Base-by-base conservation (phyloP, 2,888 invertebrate species). In the Ypsolopha scabrella region DNA sequence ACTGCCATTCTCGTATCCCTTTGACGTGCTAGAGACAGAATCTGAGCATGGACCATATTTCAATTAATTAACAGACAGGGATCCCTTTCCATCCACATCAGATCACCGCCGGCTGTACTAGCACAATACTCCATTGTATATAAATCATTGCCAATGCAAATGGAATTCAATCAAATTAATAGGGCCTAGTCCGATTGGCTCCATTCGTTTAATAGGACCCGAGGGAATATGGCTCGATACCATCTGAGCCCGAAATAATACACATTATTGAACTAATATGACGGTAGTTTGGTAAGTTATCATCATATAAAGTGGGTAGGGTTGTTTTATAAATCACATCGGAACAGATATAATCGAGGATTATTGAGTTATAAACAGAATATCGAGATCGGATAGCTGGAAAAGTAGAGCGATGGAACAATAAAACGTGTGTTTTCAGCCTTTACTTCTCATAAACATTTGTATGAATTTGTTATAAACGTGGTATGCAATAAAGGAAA, bases 121-220 rank as follows among this genome's bases (percentile, higher is more conserved):
- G 8, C 43, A 43, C 43, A 43, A 43, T 43, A 43, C 43, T 14
- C 43, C 24, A 24, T 43, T 34, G 35, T 48, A 13, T 48, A 24
- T 48, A 48, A 48, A 37, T 39, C 48, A 48, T 39, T 48, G 14
- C 14, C 38, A 13, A 48, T 48, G 48, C 48, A 68, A 71, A 70
- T 66, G 67, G 63, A 58, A 57, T 62, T 66, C 65, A 66, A 74
- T 70, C 67, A 70, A 68, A 70, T 72, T 70, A 76, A 80, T 78
- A 62, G 72, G 59, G 9, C 60, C 67, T 62, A 60, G 60, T 61
- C 61, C 68, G 61, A 67, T 66, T 67, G 70, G 64, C 57, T 62
- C 64, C 60, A 68, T 67, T 65, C 64, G 64, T 67, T 68, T 70
- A 67, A 72, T 65, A 66, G 67, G 63, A 57, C 58, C 59, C 53